Base-by-base conservation (phyloP, 2,888 invertebrate species). In the Caenorhabditis sinica region DNA sequence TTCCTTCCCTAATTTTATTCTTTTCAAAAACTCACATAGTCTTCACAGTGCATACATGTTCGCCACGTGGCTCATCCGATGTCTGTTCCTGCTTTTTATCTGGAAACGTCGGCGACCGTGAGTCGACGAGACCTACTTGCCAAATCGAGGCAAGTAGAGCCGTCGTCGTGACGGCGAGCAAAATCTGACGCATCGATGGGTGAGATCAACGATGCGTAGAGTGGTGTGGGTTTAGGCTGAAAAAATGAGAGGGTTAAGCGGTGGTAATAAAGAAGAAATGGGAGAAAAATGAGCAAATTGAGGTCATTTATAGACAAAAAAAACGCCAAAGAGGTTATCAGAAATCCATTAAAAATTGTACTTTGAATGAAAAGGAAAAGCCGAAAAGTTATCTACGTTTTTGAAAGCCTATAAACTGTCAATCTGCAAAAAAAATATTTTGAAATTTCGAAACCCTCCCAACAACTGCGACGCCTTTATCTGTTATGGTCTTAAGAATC, bases 11-110 rank as follows among this genome's bases (percentile, higher is more conserved):
- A 1, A 0, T 17, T 6, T 1, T n/a, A 17, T 11, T 17, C 17
- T 49, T 43, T 58, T 45, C 23, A 15, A 8, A 51, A 25, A 79
- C 87, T 83, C 30, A 88, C 86, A 89, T 81, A 13, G 83, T 84
- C 49, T 84, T 82, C 2, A 86, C 86, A 5, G 89, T 89, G 71
- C 89, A 89, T 4, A 89, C 88, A 72, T 89, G 83, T 0, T 89
- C 89, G 15, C 89, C 89, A 45, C 51, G 79, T 61, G 89, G 89
- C 28, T 80, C 85, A 36, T 80, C 82, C 15, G 33, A 28, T 28
- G 56, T 6, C 4, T 11, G 15, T 30, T 51, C 5, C 20, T 8
- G 9, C 20, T 28, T 9, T n/a, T 68, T 68, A 2, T 68, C 58
- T 8, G 58, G 36, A 49, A 60, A 49, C 9, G 76, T 66, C 33